Conservation (phyloP, 2,113 vertebrate genomes). For the Grammomys dolichurus region DNA sequence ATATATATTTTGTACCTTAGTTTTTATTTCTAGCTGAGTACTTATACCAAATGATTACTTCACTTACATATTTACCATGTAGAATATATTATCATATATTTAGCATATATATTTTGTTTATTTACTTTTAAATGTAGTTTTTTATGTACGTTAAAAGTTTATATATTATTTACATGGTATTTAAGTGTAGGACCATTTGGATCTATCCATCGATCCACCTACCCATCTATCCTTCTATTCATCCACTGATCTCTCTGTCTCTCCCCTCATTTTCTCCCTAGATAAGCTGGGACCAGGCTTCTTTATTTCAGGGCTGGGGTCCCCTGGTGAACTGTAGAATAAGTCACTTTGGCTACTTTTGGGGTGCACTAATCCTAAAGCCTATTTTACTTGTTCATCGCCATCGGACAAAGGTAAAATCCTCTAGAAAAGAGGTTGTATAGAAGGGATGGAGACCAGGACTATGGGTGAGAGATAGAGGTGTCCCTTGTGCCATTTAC, state of each 20-base stretch:
- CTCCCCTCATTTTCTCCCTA: background rate
- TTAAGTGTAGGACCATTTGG: background rate
- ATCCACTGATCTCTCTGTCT: background rate
- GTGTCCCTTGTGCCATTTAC: rapidly evolving
- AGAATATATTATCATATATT: background rate
- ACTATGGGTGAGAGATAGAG: background rate
- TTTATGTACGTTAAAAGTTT: background rate
- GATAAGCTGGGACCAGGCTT: background rate
- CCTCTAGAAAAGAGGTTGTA: background rate
- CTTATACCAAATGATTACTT: background rate
- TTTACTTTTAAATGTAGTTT: background rate
- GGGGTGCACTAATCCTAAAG: background rate
- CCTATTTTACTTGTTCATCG: background rate
- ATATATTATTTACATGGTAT: background rate
- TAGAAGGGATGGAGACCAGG: background rate
- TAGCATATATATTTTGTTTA: background rate
- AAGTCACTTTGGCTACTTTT: background rate
- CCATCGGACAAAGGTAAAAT: background rate
- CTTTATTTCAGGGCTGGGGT: background rate
- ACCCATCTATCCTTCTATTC: background rate
- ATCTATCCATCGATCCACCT: background rate
- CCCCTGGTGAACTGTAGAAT: background rate
- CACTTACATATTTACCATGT: background rate
- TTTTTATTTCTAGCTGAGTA: background rate
- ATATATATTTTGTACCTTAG: background rate